Evolutionary conservation across 2,888 invertebrate species (phyloP).

Genomic region (Eupithecia pulchellata): DNA sequence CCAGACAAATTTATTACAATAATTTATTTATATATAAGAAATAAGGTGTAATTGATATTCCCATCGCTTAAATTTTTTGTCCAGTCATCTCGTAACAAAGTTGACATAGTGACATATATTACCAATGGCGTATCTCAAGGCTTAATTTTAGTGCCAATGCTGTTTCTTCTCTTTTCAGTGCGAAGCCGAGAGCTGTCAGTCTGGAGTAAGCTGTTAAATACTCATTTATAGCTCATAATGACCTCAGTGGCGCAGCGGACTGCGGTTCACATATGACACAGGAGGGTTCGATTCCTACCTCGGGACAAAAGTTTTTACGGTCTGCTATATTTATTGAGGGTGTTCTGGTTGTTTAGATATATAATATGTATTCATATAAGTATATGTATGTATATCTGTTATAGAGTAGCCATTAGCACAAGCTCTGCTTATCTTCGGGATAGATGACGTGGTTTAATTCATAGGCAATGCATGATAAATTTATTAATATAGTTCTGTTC

Average conservation of each 20-base stretch:
- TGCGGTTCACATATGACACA: background rate
- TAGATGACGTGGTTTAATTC: too few relatives aligned
- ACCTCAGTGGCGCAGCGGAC: background rate
- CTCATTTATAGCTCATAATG: background rate
- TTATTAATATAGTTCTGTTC: background rate
- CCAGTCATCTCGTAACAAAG: too few relatives aligned
- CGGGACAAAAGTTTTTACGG: background rate
- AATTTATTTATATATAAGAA: too few relatives aligned
- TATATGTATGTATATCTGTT: background rate
- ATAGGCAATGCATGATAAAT: background rate
- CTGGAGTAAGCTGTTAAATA: slow-evolving; percentile 52
- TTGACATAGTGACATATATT: background rate
- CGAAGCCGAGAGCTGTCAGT: slow-evolving; percentile 47
- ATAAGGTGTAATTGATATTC: too few relatives aligned
- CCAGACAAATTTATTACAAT: too few relatives aligned
- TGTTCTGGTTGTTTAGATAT: background rate
- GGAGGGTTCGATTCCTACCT: background rate
- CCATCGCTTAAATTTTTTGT: too few relatives aligned
- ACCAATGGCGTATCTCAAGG: background rate
- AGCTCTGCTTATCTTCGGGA: background rate
- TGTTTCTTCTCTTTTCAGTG: slow-evolving; percentile 51
- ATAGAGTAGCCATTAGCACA: background rate
- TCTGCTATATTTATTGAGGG: background rate
- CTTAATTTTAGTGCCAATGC: background rate
- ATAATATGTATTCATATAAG: background rate